Evolutionary conservation across 2,888 invertebrate species (phyloP).

Genomic region (Eutolmus rufibarbis): DNA sequence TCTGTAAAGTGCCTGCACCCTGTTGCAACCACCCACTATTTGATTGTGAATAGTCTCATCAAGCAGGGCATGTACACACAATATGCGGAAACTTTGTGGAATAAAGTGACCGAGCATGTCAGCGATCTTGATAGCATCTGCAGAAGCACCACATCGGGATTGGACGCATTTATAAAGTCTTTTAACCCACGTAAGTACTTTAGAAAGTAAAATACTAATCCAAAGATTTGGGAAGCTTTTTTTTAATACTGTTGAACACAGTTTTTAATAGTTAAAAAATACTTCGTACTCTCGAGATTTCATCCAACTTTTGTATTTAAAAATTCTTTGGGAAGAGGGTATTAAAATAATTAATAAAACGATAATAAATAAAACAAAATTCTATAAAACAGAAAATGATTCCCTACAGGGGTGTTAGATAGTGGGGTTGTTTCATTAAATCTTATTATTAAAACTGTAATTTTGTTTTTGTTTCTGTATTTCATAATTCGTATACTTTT

Average conservation of each 20-base stretch:
- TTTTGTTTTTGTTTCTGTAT: too few species aligned
- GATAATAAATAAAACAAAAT: too few species aligned
- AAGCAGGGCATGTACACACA: conserved; percentile 91
- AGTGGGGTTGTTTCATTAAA: too few species aligned
- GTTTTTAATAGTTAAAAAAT: too few species aligned
- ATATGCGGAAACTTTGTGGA: conserved; percentile 64
- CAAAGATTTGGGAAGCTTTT: background rate
- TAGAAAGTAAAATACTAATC: background rate
- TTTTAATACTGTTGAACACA: background rate
- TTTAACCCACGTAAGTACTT: conserved; percentile 55
- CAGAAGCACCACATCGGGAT: conserved; percentile 58
- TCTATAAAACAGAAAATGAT: too few species aligned
- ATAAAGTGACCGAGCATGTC: conserved; percentile 60
- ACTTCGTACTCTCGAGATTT: too few species aligned
- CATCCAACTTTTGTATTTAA: too few species aligned
- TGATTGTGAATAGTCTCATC: conserved; percentile 85
- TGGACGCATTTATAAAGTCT: conserved; percentile 58
- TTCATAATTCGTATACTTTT: too few species aligned
- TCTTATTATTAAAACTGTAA: too few species aligned
- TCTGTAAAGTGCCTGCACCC: conserved; percentile 83
- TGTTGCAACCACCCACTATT: conserved; percentile 85
- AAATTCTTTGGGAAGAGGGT: too few species aligned
- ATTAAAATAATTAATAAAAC: too few species aligned
- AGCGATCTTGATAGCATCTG: conserved; percentile 59
- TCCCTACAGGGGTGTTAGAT: too few species aligned